A percentile compares a stretch with the other conserved stretches of the same genome.
Evolutionary conservation across 2,113 vertebrate species (phyloP).

Genomic region (Dermatemys mawii): DNA sequence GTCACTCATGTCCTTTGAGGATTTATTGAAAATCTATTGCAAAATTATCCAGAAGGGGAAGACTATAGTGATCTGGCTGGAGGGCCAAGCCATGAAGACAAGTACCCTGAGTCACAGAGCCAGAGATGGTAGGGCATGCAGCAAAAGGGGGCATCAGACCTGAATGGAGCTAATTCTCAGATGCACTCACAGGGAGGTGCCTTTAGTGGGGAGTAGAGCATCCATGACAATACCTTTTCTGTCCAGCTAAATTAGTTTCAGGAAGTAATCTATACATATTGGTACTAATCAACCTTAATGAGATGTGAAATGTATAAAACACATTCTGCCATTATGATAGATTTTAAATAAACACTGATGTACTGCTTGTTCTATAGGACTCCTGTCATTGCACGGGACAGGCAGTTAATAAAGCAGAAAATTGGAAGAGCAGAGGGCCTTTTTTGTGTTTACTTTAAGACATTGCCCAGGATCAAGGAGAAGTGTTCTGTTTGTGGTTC

Average conservation of each 20-base stretch:
- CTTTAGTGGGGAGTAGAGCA: background rate
- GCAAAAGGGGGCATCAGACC: background rate
- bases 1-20: background rate
- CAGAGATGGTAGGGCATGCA: background rate
- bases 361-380: background rate
- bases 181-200: background rate
- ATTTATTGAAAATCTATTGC: background rate
- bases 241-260: slow-evolving; percentile 1
- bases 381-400: background rate
- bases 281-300: slow-evolving; percentile 6
- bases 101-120: background rate
- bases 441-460: background rate
- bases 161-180: background rate
- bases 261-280: slow-evolving; percentile 36
- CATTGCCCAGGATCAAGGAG: background rate
- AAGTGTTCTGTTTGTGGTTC: background rate
- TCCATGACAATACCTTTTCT: background rate
- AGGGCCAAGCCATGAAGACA: background rate
- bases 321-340: slow-evolving; percentile 24
- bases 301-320: slow-evolving; percentile 31
- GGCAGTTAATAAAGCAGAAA: background rate
- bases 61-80: background rate
- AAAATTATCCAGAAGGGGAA: background rate
- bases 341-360: background rate
- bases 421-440: background rate